Percentiles rank a stretch among this genome's conserved stretches.
These are phyloP conservation scores for Calameuta idolon DNA, from an alignment of 2,888 invertebrate species.

Conservation along the genomic window DNA sequence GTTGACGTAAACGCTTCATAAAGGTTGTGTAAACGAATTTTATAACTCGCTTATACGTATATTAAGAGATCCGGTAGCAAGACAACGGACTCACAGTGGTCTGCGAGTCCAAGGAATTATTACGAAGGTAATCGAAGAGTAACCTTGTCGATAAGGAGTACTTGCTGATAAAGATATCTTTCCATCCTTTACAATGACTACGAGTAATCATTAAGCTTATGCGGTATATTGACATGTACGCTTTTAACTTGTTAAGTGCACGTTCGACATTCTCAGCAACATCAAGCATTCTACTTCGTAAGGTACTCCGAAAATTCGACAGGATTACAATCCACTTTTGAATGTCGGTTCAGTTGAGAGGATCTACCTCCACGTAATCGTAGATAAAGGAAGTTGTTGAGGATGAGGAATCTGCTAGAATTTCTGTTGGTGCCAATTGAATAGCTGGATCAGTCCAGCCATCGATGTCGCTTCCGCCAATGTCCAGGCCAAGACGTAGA, in stretches of 20 bases:
- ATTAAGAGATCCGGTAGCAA: not conserved
- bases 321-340: not conserved
- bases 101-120: not conserved
- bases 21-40: not conserved
- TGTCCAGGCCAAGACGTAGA: conserved; percentile 65
- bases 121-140: not conserved
- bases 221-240: not conserved
- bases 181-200: not conserved
- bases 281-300: conserved; percentile 18
- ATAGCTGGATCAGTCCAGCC: conserved; percentile 56
- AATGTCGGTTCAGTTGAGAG: conserved; percentile 55
- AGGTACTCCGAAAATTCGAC: conserved; percentile 7
- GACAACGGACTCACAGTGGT: not conserved
- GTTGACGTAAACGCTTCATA: not conserved
- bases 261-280: not conserved
- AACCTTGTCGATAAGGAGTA: not conserved
- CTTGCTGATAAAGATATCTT: not conserved
- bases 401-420: conserved; percentile 48
- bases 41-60: not conserved
- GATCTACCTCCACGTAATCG: conserved; percentile 63
- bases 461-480: conserved; percentile 59
- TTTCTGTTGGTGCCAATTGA: conserved; percentile 49
- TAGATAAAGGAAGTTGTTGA: conserved; percentile 58
- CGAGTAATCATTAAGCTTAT: not conserved
- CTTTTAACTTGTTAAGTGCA: not conserved